A percentile compares a stretch with the other conserved stretches of the same genome.
Evolutionary conservation across 2,113 vertebrate genomes (phyloP).

Genomic region (Sander lucioperca): DNA sequence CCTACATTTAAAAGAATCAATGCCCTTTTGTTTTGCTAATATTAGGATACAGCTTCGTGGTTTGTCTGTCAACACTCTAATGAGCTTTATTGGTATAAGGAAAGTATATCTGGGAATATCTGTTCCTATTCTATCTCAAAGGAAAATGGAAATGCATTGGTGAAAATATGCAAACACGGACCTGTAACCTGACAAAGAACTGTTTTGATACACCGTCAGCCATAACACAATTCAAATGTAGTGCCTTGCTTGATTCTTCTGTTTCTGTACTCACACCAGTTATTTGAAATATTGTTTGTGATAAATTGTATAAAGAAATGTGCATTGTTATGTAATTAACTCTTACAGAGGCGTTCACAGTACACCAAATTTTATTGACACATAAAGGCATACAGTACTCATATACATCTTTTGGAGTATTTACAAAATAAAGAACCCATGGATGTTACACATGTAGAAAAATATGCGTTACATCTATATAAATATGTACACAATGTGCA

Average conservation of each 20-base stretch:
- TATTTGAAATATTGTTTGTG: not conserved
- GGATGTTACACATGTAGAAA: conserved; percentile 97
- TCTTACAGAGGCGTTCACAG: conserved; percentile 77
- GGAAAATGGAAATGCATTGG: not conserved
- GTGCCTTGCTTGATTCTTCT: not conserved
- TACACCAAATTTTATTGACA: conserved; percentile 84
- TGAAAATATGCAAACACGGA: conserved; percentile 15
- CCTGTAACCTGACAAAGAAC: not conserved
- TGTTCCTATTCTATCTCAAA: not conserved
- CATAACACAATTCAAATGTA: not conserved
- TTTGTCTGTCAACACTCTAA: not conserved
- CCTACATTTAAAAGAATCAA: not conserved
- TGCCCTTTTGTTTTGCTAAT: not conserved
- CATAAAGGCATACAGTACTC: conserved; percentile 90
- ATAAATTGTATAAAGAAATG: not conserved
- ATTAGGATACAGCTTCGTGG: not conserved
- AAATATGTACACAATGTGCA: conserved; percentile 99
- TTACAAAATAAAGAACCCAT: conserved; percentile 94
- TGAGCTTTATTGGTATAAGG: not conserved
- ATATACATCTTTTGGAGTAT: conserved; percentile 90
- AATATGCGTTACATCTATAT: conserved; percentile 98
- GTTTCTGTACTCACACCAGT: not conserved
- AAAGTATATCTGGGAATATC: not conserved
- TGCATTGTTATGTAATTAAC: not conserved
- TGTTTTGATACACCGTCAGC: not conserved